Evolutionary conservation across 2,113 vertebrate species (phyloP).

Genomic region (Brachionichthys hirsutus): DNA sequence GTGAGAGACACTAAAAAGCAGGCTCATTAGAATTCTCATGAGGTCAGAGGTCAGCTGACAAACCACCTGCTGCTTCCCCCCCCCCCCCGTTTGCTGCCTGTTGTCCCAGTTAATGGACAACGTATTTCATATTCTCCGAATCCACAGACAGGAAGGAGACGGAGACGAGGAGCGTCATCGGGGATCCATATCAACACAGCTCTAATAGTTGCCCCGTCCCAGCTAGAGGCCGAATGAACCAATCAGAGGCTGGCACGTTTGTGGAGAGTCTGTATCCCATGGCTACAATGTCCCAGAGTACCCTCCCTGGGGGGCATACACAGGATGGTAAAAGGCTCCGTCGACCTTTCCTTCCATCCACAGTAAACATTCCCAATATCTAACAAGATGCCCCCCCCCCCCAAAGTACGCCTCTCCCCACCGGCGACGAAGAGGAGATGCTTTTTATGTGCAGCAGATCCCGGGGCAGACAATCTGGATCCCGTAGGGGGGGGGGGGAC

Average conservation of each 20-base stretch:
- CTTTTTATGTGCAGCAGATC: no score
- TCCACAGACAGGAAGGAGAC: slow-evolving; percentile 6
- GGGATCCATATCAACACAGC: slow-evolving; percentile 52
- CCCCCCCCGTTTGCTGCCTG: slow-evolving; percentile 26
- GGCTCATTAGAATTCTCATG: background rate
- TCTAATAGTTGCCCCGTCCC: slow-evolving; percentile 34
- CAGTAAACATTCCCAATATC: no score
- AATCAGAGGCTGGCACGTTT: slow-evolving; percentile 56
- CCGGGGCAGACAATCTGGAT: no score
- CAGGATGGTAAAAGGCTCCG: slow-evolving; percentile 30
- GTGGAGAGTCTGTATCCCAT: slow-evolving; percentile 45
- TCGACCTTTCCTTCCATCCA: background rate
- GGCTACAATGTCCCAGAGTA: slow-evolving; percentile 52
- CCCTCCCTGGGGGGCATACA: slow-evolving; percentile 13
- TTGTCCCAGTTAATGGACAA: slow-evolving; percentile 13
- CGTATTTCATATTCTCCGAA: slow-evolving; percentile 13
- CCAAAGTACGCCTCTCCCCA: no score
- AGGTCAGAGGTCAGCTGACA: slow-evolving; percentile 17
- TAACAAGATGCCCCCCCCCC: no score
- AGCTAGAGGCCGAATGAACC: slow-evolving; percentile 36
- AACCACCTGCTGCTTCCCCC: slow-evolving; percentile 19
- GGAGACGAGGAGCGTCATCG: slow-evolving; percentile 23
- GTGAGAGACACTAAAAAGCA: no score
- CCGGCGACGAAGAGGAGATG: no score
- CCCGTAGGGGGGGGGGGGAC: no score